phyloP scores from a whole-genome alignment of 2,888 invertebrate species.

The Seira sanloemensis region DNA sequence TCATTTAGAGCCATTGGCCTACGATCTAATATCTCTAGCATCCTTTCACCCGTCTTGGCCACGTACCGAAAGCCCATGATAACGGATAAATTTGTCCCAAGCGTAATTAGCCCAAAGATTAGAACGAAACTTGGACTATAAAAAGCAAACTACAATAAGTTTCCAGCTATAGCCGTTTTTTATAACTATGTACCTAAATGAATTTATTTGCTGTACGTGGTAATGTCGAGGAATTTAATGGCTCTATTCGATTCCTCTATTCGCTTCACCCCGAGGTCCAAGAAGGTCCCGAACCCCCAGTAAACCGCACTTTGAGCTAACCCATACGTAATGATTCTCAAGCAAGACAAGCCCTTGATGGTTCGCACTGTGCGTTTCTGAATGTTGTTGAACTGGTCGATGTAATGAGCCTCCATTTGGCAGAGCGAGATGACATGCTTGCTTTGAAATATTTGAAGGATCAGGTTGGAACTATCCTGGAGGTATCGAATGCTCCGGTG shows the following conservation, averaged over 20 bases:
- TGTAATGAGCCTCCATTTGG: constrained; percentile 60
- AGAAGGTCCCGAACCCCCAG: constrained; percentile 43
- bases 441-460: constrained; percentile 56
- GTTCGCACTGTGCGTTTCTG: constrained; percentile 27
- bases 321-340: constrained; percentile 50
- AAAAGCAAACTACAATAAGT: no score
- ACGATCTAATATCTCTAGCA: constrained; percentile 35
- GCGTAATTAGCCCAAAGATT: constrained; percentile 35
- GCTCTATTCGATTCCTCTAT: neutral
- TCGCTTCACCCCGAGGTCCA: constrained; percentile 41
- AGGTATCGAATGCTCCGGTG: constrained; percentile 26
- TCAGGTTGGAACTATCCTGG: constrained; percentile 43
- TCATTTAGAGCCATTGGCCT: constrained; percentile 18
- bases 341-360: constrained; percentile 12
- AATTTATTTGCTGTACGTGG: constrained; percentile 21
- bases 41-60: constrained; percentile 31
- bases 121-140: constrained; percentile 42
- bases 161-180: no score
- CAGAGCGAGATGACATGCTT: constrained; percentile 47
- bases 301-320: constrained; percentile 44
- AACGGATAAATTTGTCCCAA: constrained; percentile 56
- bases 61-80: constrained; percentile 42
- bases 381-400: constrained; percentile 39
- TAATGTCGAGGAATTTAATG: constrained; percentile 21
- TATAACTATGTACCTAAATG: no score